Conservation (phyloP, 2,797 vertebrate species). For the Cygnus olor region DNA sequence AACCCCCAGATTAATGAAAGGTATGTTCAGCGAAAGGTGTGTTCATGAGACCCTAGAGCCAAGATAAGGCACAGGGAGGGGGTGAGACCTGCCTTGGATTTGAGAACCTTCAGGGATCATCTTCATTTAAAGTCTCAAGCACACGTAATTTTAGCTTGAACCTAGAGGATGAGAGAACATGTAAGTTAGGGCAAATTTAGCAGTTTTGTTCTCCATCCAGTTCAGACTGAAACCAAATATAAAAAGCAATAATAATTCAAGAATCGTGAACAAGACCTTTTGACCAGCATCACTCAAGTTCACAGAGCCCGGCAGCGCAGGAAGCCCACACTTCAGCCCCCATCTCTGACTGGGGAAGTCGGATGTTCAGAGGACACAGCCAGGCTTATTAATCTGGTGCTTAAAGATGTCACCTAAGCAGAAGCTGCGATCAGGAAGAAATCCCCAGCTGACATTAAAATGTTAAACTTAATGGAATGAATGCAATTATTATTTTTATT, state of each 20-base stretch:
- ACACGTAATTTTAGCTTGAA: not conserved
- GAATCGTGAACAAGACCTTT: not conserved
- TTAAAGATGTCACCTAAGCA: conserved; percentile 16
- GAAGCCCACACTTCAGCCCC: not conserved
- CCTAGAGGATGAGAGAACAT: not conserved
- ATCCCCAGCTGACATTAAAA: conserved; percentile 20
- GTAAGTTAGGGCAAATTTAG: not conserved
- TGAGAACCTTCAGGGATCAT: not conserved
- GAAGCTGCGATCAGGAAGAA: conserved; percentile 21
- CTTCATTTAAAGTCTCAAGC: not conserved
- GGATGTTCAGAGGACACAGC: not conserved
- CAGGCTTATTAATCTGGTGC: not conserved
- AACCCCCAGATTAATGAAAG: not conserved
- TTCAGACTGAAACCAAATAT: not conserved
- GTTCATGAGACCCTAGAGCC: not conserved
- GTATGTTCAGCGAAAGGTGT: not conserved
- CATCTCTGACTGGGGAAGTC: not conserved
- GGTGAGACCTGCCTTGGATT: not conserved
- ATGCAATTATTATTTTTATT: conserved; percentile 44
- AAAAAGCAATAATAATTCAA: not conserved
- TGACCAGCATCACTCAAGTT: not conserved
- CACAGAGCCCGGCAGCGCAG: not conserved
- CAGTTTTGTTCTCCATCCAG: not conserved
- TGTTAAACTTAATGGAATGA: conserved; percentile 31
- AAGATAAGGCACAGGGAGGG: not conserved